phyloP scores from a whole-genome alignment of 2,797 vertebrate species.

The Mus minutoides region DNA sequence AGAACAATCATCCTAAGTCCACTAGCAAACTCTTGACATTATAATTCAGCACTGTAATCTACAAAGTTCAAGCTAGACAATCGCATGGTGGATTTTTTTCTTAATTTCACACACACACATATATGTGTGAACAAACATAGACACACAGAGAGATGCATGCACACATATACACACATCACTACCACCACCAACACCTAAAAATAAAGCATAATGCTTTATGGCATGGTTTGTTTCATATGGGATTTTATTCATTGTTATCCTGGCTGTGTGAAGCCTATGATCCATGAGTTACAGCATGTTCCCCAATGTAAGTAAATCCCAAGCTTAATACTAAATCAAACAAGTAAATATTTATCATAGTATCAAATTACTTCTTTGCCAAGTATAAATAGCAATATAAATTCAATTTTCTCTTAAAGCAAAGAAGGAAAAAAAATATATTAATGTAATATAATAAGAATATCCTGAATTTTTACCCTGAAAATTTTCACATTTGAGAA shows the following conservation, averaged over 20 bases:
- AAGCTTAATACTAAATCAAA: conserved; percentile 27
- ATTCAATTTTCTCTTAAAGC: conserved; percentile 32
- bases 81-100: too few relatives aligned
- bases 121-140: not conserved
- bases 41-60: not conserved
- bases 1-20: not conserved
- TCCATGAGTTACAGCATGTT: not conserved
- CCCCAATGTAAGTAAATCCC: not conserved
- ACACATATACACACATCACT: not conserved
- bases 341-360: not conserved
- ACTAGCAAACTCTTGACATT: not conserved
- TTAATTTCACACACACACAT: not conserved
- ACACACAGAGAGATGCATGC: not conserved
- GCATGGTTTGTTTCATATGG: not conserved
- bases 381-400: not conserved
- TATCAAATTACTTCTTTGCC: not conserved
- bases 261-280: rapidly evolving
- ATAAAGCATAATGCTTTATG: not conserved
- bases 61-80: not conserved
- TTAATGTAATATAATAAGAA: not conserved
- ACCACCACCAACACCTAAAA: not conserved
- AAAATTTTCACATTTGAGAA: not conserved
- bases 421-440: not conserved
- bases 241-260: not conserved
- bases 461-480: conserved; percentile 30